Evolutionary conservation across 2,113 vertebrate species (phyloP).

Genomic region (Lipotes vexillifer): DNA sequence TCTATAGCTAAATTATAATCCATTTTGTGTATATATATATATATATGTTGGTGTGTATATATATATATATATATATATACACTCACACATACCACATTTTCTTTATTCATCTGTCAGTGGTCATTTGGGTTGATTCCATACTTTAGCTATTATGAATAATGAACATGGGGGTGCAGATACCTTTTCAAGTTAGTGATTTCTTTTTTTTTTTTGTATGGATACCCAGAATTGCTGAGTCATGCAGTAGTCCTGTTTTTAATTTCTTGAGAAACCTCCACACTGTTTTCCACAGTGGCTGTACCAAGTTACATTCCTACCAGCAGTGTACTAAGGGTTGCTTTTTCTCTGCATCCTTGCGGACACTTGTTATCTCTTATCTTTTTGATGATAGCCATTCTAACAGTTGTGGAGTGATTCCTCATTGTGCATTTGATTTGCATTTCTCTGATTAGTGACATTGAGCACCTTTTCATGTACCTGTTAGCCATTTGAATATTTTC

Average conservation of each 20-base stretch:
- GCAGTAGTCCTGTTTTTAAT: not conserved
- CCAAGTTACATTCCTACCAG: not conserved
- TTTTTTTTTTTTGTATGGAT: not conserved
- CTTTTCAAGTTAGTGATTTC: not conserved
- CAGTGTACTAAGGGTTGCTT: not conserved
- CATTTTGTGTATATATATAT: not conserved
- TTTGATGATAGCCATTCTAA: not conserved
- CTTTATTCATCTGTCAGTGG: not conserved
- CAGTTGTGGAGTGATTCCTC: too few relatives aligned
- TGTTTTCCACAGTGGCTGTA: too few relatives aligned
- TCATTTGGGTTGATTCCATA: not conserved
- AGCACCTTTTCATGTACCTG: not conserved
- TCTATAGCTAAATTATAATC: not conserved
- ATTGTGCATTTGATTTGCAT: not conserved
- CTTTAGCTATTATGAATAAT: not conserved
- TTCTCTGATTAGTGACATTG: not conserved
- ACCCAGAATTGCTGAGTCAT: not conserved
- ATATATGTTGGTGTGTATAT: too few relatives aligned
- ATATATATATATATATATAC: rapidly evolving
- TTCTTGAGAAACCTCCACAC: not conserved
- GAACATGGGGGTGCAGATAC: not conserved
- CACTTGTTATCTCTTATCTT: not conserved
- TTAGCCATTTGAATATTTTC: not conserved
- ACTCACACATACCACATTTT: not conserved
- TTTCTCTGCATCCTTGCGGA: not conserved